Evolutionary conservation across 2,113 vertebrate species (phyloP).

Genomic region (Taxidea taxus): DNA sequence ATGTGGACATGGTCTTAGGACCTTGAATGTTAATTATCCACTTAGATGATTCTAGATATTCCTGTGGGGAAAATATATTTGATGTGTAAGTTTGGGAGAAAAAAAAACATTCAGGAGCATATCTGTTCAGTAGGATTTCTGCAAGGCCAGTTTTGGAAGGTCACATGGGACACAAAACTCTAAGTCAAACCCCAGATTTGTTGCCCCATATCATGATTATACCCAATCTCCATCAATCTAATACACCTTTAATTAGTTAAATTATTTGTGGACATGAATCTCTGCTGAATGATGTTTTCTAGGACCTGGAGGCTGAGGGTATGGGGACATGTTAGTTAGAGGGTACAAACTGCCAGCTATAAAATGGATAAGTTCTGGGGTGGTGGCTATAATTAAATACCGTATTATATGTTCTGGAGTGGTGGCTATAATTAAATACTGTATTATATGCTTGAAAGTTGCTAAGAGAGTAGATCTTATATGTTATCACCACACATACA

Average conservation of each 20-base stretch:
- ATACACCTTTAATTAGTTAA: not conserved
- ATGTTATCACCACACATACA: not conserved
- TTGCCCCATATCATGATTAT: not conserved
- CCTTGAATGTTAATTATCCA: conserved; percentile 60
- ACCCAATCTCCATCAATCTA: not conserved
- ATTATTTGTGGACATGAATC: not conserved
- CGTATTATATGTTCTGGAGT: not conserved
- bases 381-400: too few species aligned
- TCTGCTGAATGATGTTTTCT: not conserved
- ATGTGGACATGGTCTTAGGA: conserved; percentile 46
- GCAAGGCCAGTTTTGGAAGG: not conserved
- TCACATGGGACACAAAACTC: not conserved
- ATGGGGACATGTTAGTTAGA: not conserved
- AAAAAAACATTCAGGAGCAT: not conserved
- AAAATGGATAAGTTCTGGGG: not conserved
- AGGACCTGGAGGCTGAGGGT: not conserved
- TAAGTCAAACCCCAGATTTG: not conserved
- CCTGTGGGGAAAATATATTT: conserved; percentile 19
- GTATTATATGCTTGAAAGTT: not conserved
- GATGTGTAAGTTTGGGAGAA: not conserved
- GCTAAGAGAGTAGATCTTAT: not conserved
- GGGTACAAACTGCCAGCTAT: not conserved
- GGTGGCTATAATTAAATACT: too few species aligned
- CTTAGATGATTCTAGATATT: conserved; percentile 37
- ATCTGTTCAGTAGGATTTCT: not conserved